Evolutionary conservation across 2,797 vertebrate genomes (phyloP), one percentile per base, ranked within the genome.

Genomic region (Clangula hyemalis): DNA sequence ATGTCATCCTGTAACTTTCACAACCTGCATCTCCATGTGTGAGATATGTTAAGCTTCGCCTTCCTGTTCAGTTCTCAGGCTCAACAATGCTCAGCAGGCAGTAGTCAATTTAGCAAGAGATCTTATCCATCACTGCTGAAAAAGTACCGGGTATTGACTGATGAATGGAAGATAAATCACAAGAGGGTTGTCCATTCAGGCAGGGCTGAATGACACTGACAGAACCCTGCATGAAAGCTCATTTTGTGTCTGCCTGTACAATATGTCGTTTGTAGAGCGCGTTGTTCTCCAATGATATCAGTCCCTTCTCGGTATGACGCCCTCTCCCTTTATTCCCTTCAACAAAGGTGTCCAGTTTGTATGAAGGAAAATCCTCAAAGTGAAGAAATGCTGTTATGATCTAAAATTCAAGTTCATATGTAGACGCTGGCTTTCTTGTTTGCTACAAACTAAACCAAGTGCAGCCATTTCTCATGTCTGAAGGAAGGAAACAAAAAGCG

Each of bases 111-210:
- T 97, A 98, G 93, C 94, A 96, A 97, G 86, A 95, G 94, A 97
- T 97, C 97, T 97, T 95, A 98, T 97, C 97, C 97, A 98, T 97
- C 98, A 96, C 93, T 96, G 92, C 87, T 97, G 96, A 98, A 97
- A 98, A 98, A 95, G 93, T 97, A 62, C 82, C 15, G 90, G 80
- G 79, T 96, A 97, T 97, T 97, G 97, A 97, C 96, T 96, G 97
- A 96, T 98, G 98, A 98, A 97, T 97, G 97, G 96, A 94, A 98
- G 97, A 98, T 98, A 97, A 98, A 98, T 98, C 97, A 98, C 89
- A 96, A 96, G 97, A 97, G 87, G 83, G 93, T 86, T 96, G 95
- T 94, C 96, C 97, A 97, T 98, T 98, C 97, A 98, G 96, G 96
- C 96, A 96, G 92, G 94, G 93, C 96, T 98, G 97, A 98, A 97